Evolutionary conservation across 2,797 vertebrate species (phyloP), one percentile per base, ranked within the genome.

Genomic region (Geotrypetes seraphini): DNA sequence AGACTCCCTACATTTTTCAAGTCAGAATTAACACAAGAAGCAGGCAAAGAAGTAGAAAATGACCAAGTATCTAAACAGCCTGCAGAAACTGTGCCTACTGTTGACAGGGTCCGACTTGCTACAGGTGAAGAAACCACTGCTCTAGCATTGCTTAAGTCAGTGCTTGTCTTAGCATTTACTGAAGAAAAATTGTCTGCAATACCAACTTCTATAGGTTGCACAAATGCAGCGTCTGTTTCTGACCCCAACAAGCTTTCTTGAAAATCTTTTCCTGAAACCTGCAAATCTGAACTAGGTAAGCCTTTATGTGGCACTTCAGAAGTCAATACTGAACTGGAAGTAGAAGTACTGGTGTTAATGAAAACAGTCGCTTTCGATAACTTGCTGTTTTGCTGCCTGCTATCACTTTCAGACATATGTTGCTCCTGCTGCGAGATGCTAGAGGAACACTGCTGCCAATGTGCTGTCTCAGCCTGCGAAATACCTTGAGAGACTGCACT

Each of bases 1-100:
- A 85, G 71, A 55, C 66, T 81, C 47, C 79, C 86, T 15, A 87
- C 68, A 43, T 79, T 82, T 41, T 81, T 86, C 43, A 77, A 53
- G 40, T 82, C 78, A 33, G 75, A 63, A 61, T 62, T 10, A 52
- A 69, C 50, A 32, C 63, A 55, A 26, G 78, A 68, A 50, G 62
- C 48, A 47, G 60, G 50, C 51, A 72, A 57, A 52, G 72, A 70
- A 41, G 57, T 66, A 34, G 78, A 53, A 36, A 75, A 68, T 19
- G 71, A 58, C 81, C 81, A 85, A 53, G 35, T 75, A 26, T 79
- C 76, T 32, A 81, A 28, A 32, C 65, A 39, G 36, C 50, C 49
- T 43, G 58, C 22, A 39, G 76, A 53, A 42, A 71, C 35, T 22
- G 53, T 33, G 34, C 59, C 67, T 22, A 43, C 36, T 27, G 60